These are phyloP conservation scores for Athalia cordata DNA, from an alignment of 2,888 invertebrate species.

Conservation along the genomic window DNA sequence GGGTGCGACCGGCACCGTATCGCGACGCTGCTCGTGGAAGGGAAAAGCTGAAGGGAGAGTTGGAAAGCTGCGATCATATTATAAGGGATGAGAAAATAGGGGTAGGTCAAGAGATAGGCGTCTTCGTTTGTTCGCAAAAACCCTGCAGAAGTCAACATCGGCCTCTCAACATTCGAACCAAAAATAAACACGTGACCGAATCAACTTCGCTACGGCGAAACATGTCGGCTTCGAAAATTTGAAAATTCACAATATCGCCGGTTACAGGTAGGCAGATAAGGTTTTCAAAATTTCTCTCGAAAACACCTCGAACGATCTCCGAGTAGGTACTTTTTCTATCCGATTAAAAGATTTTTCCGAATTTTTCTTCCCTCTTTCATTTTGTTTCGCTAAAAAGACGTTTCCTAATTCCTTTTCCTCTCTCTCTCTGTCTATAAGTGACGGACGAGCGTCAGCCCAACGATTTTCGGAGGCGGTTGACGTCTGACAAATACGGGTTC, in stretches of 20 bases:
- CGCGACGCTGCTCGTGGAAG: neutral
- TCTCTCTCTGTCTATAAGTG: conserved; percentile 8
- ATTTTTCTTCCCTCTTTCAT: neutral
- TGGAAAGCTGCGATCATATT: neutral
- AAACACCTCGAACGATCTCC: neutral
- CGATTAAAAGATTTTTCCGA: neutral
- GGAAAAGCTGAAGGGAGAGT: neutral
- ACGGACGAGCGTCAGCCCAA: conserved; percentile 26
- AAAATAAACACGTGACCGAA: too few species aligned
- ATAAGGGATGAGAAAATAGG: neutral
- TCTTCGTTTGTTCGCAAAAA: neutral
- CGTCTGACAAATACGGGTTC: conserved; percentile 43
- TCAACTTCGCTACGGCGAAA: too few species aligned
- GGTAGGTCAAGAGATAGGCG: neutral
- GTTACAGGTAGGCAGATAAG: too few species aligned
- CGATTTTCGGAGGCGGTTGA: conserved; percentile 29
- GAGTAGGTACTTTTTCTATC: neutral
- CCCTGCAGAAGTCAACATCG: too few species aligned
- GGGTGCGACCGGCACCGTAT: conserved; percentile 39
- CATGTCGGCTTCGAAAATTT: neutral
- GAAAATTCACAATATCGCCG: neutral
- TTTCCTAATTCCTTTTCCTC: neutral
- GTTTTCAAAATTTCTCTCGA: too few species aligned
- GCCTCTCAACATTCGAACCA: too few species aligned
- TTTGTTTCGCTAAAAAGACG: too few species aligned